Evolutionary conservation across 2,797 vertebrate species (phyloP), one percentile per base, ranked within the genome.

Genomic region (Gila robusta): DNA sequence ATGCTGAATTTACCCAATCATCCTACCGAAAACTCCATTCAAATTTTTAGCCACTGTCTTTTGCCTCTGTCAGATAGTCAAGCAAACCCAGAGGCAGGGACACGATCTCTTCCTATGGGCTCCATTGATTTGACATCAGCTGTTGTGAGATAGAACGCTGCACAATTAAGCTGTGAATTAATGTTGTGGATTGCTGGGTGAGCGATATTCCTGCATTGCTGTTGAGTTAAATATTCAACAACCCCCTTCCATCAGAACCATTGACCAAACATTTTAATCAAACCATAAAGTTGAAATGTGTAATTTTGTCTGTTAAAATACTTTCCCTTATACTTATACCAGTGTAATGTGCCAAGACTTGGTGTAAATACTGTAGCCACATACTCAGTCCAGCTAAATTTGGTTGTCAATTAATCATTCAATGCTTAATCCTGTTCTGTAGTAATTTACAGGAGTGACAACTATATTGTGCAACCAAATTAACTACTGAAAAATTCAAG

Each of bases 111-210:
- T 59, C 39, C 83, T 52, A 81, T 86, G 77, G 81, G 79, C 90
- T 90, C 90, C 89, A 94, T 93, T 94, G 92, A 93, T 92, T 93
- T 86, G 64, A 91, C 91, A 91, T 94, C 92, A 89, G 89, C 84
- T 86, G 90, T 84, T 88, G 52, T 76, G 88, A 94, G 90, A 88
- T 91, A 90, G 35, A 93, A 90, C 84, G 83, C 85, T 91, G 72
- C 91, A 91, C 92, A 94, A 94, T 94, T 93, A 94, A 91, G 89
- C 91, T n/a, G n/a, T n/a, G n/a, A n/a, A n/a, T n/a, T n/a, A n/a
- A 77, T 87, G 89, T 90, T 81, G 87, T 89, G 91, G 89, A 92
- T 93, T 89, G 91, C 64, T 89, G 92, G 91, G 89, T 90, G 91
- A 87, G 70, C 16, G 4, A 86, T 89, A 90, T 88, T 90, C 44